Evolutionary conservation across 1,140 invertebrate species (phyloP).

Genomic region (Scaptomyza montana): DNA sequence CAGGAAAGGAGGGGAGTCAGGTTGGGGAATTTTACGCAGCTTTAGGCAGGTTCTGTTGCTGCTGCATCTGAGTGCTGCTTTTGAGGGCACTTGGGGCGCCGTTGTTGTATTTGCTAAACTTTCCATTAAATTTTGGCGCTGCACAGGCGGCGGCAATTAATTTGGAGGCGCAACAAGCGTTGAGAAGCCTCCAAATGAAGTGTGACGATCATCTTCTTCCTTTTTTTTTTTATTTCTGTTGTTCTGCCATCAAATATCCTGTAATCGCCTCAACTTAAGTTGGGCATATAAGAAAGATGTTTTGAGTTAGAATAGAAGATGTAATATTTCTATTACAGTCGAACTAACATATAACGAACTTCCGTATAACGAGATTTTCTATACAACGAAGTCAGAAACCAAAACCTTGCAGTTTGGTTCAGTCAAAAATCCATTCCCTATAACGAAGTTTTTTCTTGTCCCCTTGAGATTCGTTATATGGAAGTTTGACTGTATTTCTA

Average conservation of each 20-base stretch:
- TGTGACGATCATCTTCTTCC: conserved; percentile 55
- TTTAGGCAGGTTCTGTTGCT: not conserved
- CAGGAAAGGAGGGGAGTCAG: not conserved
- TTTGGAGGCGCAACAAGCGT: conserved; percentile 80
- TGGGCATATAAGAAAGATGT: no score
- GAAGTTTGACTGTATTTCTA: no score
- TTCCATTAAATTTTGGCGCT: conserved; percentile 80
- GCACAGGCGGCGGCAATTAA: conserved; percentile 76
- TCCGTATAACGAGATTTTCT: no score
- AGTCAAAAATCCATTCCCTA: no score
- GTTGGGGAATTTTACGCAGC: not conserved
- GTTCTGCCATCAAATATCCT: conserved; percentile 7
- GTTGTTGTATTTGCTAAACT: conserved; percentile 75
- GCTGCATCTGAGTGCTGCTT: not conserved
- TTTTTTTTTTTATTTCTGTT: not conserved
- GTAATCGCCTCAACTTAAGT: not conserved
- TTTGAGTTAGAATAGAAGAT: no score
- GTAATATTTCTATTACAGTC: no score
- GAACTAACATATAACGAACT: no score
- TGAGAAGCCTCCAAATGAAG: conserved; percentile 74
- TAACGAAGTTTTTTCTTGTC: no score
- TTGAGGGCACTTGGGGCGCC: conserved; percentile 22
- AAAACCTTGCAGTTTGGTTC: no score
- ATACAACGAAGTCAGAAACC: no score
- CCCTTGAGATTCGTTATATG: no score